A percentile compares a stretch with the other conserved stretches of the same genome.
Evolutionary conservation across 1,140 invertebrate genomes (phyloP).

Genomic region (Drosophila orosa): DNA sequence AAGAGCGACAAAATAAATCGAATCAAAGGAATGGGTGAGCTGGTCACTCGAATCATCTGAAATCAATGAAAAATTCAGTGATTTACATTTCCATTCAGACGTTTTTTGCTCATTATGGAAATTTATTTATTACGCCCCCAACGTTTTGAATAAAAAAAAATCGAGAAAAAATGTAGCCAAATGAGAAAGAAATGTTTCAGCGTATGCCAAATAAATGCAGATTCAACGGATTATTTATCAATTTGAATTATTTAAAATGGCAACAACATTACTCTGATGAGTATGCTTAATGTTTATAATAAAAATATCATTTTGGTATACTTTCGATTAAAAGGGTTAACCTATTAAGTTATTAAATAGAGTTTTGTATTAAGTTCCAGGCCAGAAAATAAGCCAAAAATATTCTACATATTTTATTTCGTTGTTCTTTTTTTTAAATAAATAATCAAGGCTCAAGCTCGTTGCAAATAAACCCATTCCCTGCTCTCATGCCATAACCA

Average conservation of each 20-base stretch:
- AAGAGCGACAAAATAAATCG: background rate
- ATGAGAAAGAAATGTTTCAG: slow-evolving; percentile 7
- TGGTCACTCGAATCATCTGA: slow-evolving; percentile 26
- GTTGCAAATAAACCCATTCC: background rate
- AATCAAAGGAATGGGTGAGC: slow-evolving; percentile 1
- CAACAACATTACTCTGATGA: background rate
- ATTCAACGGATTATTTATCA: slow-evolving; percentile 11
- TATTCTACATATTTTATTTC: background rate
- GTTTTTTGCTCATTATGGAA: slow-evolving; percentile 36
- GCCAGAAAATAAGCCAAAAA: too few species aligned
- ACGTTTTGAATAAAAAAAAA: slow-evolving; percentile 22
- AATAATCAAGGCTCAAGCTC: background rate
- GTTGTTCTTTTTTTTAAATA: background rate
- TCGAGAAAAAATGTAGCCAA: slow-evolving; percentile 1
- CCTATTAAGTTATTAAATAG: background rate
- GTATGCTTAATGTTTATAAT: background rate
- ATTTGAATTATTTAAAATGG: slow-evolving; percentile 16
- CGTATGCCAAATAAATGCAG: slow-evolving; percentile 18
- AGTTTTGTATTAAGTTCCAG: background rate
- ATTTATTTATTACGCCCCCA: slow-evolving; percentile 33
- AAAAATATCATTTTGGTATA: background rate
- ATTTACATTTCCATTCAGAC: slow-evolving; percentile 22
- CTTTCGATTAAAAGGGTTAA: background rate
- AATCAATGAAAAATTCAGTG: slow-evolving; percentile 44
- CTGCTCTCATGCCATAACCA: background rate